A percentile compares a stretch with the other conserved stretches of the same genome.
phyloP scores from a whole-genome alignment of 2,797 vertebrate genomes.

The Macroramphosus scolopax region DNA sequence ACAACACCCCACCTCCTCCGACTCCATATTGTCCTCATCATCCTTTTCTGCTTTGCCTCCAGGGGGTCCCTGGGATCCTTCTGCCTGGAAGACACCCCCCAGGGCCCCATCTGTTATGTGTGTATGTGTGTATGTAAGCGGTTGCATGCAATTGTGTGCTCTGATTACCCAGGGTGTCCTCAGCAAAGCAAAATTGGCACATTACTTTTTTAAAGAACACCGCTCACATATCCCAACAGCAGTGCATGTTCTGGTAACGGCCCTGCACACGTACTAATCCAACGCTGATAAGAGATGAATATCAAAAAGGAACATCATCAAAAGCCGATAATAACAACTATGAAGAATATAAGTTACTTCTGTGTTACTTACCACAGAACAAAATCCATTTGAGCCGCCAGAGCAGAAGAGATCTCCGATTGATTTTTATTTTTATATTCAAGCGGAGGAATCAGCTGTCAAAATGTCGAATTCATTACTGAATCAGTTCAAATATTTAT shows the following conservation, averaged over 20 bases:
- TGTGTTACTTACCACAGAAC: not conserved
- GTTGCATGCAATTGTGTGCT: conserved; percentile 8
- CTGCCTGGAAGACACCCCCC: conserved; percentile 50
- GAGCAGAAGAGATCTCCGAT: not conserved
- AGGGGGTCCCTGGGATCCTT: conserved; percentile 50
- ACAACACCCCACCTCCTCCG: conserved; percentile 4
- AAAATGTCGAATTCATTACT: conserved; percentile 1
- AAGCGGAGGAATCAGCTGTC: not conserved
- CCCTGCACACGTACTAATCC: not conserved
- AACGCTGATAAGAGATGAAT: not conserved
- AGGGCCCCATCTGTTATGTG: conserved; percentile 58
- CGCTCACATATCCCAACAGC: not conserved
- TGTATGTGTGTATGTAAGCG: conserved; percentile 12
- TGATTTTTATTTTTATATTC: not conserved
- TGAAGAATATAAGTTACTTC: not conserved
- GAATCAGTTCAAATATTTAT: not conserved
- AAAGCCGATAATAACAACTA: too few species aligned
- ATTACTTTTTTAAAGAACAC: conserved; percentile 3
- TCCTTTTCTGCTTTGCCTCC: conserved; percentile 33
- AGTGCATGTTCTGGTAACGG: not conserved
- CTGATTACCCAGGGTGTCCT: conserved; percentile 19
- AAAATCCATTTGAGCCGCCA: not conserved
- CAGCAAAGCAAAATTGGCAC: not conserved
- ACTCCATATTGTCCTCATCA: conserved; percentile 13
- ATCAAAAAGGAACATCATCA: not conserved